Base-by-base conservation (phyloP, 2,888 invertebrate genomes). In the Dynastes maya region DNA sequence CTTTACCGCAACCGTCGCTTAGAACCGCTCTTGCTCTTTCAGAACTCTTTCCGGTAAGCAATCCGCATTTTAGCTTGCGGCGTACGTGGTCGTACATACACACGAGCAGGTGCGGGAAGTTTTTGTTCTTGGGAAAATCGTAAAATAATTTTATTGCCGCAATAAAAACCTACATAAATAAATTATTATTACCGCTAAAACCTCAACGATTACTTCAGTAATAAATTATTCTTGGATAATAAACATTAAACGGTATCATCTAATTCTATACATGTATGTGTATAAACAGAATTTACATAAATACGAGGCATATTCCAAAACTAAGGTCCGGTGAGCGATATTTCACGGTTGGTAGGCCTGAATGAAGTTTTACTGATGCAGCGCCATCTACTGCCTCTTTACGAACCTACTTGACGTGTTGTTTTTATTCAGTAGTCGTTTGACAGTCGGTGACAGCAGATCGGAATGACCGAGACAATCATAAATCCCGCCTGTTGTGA, bases 111-210 rank as follows among this genome's bases (percentile, higher is more conserved):
- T 64, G 29, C 32, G 37, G n/a, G n/a, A 37, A 13, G 11, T 64
- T 64, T 64, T 37, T 29, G 6, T n/a, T 37, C 64, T 37, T 37
- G 64, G 27, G 32, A 64, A 64, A 64, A 67, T 16, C 49, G 27
- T 67, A 67, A 67, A 67, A 67, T 49, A 45, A 67, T 67, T 45
- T 67, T 67, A 67, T 67, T 67, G 49, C 49, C 45, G 49, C 22
- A 6, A 45, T 67, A 67, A 67, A 67, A 45, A 29, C 64, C 64
- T 45, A 45, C 45, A 45, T 29, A 64, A 64, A 37, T 64, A 64
- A 64, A 64, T 64, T 64, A 64, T 64, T 64, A 64, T 64, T 64
- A n/a, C 64, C 64, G 13, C 64, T 64, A 37, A 64, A 64, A 64
- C 64, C 64, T 5, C 64, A 32, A 37, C 29, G 64, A 37, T 29